Evolutionary conservation across 2,797 vertebrate species (phyloP), one percentile per base, ranked within the genome.

Genomic region (Pangasius krempfi): DNA sequence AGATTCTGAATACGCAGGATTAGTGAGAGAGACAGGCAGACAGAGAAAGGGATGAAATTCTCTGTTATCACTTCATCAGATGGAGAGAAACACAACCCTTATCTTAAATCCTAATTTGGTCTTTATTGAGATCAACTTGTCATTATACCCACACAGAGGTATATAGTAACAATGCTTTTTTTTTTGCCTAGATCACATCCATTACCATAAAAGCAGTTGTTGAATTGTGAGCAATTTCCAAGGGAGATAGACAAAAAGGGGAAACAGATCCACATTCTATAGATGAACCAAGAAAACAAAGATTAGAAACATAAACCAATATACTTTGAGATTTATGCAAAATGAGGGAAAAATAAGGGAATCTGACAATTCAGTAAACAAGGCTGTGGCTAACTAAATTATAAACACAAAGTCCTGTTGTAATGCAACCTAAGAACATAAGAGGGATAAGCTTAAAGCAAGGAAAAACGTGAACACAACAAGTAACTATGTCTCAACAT

Each of bases 1-100:
- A 58, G 54, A 12, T 60, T 86, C 58, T 76, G n/a, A 76, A 62
- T 86, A 85, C 72, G 66, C 20, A 62, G 85, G 85, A 86, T 86
- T 76, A 62, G 84, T 85, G 68, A 56, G 68, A 58, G 14, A 62
- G 37, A 18, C 50, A 56, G 70, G 62, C 27, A 58, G 68, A 22
- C 14, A 33, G n/a, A 30, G 25, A 78, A 56, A 62, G 47, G 37
- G 25, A 86, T 44, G 10, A 78, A 78, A 58, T 76, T 1, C 16
- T 64, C 85, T n/a, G 16, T 64, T 78, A 64, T 86, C 72, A 76
- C 37, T 75, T 86, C 14, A 78, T 76, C 85, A 50, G 6, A 78
- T 44, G 5, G 16, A 62, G 72, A 76, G n/a, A 78, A 86, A 50
- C 73, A 60, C 16, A 20, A 44, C 27, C 14, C 54, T 86, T 58